Conservation (phyloP, 1,140 invertebrate genomes). For the Cotesia vestalis region DNA sequence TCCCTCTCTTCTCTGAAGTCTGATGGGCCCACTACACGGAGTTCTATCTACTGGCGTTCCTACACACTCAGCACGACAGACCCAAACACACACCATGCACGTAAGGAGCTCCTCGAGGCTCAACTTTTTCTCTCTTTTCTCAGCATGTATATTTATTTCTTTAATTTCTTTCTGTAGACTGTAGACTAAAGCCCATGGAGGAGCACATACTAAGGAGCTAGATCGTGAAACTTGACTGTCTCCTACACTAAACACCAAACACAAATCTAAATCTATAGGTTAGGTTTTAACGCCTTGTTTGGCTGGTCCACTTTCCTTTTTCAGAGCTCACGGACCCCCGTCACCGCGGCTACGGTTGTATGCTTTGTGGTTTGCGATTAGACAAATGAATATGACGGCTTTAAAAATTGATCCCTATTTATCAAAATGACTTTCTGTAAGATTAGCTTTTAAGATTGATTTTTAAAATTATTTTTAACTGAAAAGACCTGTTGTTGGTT, state of each 20-base stretch:
- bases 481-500: neutral
- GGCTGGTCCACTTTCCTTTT: conserved; percentile 22
- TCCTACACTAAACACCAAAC: neutral
- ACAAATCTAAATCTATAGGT: too few relatives aligned
- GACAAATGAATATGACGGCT: conserved; percentile 10
- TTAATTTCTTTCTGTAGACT: conserved; percentile 11
- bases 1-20: conserved; percentile 37
- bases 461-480: conserved; percentile 7
- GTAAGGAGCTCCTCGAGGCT: conserved; percentile 10
- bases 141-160: conserved; percentile 3
- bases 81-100: conserved; percentile 19
- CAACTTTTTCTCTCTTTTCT: conserved; percentile 6
- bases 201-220: too few relatives aligned
- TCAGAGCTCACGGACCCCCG: neutral
- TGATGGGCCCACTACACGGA: conserved; percentile 28
- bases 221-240: neutral
- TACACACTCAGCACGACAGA: conserved; percentile 18
- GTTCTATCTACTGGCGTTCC: conserved; percentile 13
- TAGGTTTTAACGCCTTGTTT: conserved; percentile 19
- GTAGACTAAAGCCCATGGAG: too few relatives aligned
- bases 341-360: too few relatives aligned
- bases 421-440: neutral
- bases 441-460: conserved; percentile 7
- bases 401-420: conserved; percentile 16
- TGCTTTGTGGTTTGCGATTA: too few relatives aligned